A percentile compares a stretch with the other conserved stretches of the same genome.
These are phyloP conservation scores for Phalacrocorax brasilianus DNA, from an alignment of 2,113 vertebrate species.

Conservation along the genomic window DNA sequence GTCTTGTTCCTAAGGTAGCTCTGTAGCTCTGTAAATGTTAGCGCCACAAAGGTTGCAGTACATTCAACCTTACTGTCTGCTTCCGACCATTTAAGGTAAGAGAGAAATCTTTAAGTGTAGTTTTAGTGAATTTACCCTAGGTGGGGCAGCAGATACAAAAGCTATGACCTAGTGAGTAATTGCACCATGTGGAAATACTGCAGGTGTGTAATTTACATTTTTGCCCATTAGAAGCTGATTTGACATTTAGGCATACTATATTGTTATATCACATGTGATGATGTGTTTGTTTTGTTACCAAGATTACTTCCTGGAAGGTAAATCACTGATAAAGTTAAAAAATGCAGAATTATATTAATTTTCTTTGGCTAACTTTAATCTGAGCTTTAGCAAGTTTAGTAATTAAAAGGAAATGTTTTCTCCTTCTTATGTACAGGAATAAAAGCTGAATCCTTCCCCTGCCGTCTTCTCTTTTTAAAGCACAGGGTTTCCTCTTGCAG, in stretches of 20 bases:
- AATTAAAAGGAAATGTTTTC: not conserved
- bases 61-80: not conserved
- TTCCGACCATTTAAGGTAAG: not conserved
- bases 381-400: not conserved
- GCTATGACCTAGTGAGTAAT: not conserved
- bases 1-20: not conserved
- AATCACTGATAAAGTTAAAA: not conserved
- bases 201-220: not conserved
- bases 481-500: not conserved
- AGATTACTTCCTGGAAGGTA: not conserved
- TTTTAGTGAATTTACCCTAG: not conserved
- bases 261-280: not conserved
- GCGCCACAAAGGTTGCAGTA: rapidly evolving
- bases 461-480: not conserved
- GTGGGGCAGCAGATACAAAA: not conserved
- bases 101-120: not conserved
- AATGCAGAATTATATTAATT: not conserved
- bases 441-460: not conserved
- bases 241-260: not conserved
- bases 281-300: not conserved
- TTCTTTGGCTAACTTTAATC: not conserved
- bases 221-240: not conserved
- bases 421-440: not conserved
- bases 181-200: not conserved
- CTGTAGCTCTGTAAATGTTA: not conserved